phyloP scores from a whole-genome alignment of 2,888 invertebrate genomes.

The Antheraea yamamai region DNA sequence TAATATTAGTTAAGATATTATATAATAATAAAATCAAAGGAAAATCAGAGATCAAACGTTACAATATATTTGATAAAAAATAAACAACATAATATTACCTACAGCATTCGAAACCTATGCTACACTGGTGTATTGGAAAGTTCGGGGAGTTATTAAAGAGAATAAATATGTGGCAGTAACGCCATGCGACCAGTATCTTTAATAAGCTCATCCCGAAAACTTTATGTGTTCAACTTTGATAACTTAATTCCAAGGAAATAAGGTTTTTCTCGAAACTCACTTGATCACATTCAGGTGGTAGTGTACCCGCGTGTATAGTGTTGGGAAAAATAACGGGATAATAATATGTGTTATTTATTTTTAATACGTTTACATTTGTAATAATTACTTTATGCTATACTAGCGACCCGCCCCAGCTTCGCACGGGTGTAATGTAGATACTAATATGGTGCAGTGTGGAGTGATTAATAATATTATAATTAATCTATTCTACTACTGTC shows the following conservation, averaged over 20 bases:
- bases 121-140: conserved; percentile 35
- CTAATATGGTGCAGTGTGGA: too few relatives aligned
- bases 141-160: conserved; percentile 47
- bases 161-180: conserved; percentile 43
- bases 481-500: too few relatives aligned
- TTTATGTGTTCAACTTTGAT: conserved; percentile 45
- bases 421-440: too few relatives aligned
- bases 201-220: conserved; percentile 42
- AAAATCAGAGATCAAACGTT: background rate
- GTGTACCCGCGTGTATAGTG: conserved; percentile 25
- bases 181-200: conserved; percentile 43
- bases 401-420: background rate
- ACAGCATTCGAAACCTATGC: conserved; percentile 21
- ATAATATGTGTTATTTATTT: background rate
- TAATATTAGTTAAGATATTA: background rate
- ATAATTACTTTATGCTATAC: background rate
- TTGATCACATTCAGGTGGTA: conserved; percentile 54
- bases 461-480: too few relatives aligned
- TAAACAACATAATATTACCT: conserved; percentile 2
- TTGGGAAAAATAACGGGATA: conserved; percentile 19
- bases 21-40: background rate
- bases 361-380: background rate
- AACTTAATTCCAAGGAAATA: conserved; percentile 53
- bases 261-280: conserved; percentile 37
- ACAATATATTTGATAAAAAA: background rate